Evolutionary conservation across 2,797 vertebrate species (phyloP).

Genomic region (Etheostoma perlongum): DNA sequence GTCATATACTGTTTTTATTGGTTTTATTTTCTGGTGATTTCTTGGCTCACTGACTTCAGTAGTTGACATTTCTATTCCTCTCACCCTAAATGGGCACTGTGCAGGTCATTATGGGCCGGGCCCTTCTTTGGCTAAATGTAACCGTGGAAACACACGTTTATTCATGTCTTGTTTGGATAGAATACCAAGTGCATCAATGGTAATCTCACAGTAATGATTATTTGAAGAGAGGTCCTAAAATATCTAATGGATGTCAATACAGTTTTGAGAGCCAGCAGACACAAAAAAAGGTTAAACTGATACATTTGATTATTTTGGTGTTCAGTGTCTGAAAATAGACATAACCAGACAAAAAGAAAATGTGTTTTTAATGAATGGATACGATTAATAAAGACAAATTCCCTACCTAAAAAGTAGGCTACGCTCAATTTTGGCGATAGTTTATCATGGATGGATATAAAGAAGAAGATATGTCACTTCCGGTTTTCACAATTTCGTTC

Average conservation of each 20-base stretch:
- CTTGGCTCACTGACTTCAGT: constrained; percentile 47
- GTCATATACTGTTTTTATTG: constrained; percentile 53
- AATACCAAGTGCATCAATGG: constrained; percentile 28
- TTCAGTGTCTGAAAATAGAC: not conserved
- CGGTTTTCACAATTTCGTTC: not conserved
- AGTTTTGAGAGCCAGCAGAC: not conserved
- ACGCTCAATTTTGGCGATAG: no score
- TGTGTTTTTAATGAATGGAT: not conserved
- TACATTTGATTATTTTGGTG: not conserved
- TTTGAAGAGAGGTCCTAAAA: not conserved
- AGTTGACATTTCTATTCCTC: constrained; percentile 70
- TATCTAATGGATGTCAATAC: not conserved
- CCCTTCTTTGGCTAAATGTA: constrained; percentile 62
- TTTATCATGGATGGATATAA: not conserved
- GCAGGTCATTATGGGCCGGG: constrained; percentile 40
- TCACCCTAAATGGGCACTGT: constrained; percentile 46
- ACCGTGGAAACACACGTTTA: constrained; percentile 48
- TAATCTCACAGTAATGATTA: constrained; percentile 13
- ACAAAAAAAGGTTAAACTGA: not conserved
- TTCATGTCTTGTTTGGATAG: constrained; percentile 35
- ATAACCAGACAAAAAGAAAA: not conserved
- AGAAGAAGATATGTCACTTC: not conserved
- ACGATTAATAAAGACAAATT: not conserved
- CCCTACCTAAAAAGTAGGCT: no score
- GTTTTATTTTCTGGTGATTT: constrained; percentile 52